These are phyloP conservation scores for Achroia grisella DNA, from an alignment of 1,140 invertebrate genomes.

Conservation along the genomic window DNA sequence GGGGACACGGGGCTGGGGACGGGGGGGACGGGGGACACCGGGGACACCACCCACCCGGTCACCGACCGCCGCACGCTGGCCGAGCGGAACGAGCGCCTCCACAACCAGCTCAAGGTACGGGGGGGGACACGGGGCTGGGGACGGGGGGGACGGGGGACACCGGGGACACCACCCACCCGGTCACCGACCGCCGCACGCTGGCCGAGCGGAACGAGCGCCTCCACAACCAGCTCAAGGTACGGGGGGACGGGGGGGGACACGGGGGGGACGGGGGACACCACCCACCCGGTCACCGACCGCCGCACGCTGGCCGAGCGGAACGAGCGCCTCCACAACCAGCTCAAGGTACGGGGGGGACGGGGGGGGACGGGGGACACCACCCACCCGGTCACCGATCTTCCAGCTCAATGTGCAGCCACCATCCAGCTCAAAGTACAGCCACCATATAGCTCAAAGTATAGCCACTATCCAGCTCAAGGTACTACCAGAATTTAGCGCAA, in stretches of 20 bases:
- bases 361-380: conserved; percentile 85
- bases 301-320: conserved; percentile 94
- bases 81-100: conserved; percentile 93
- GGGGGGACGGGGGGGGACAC: too few species aligned
- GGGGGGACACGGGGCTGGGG: too few species aligned
- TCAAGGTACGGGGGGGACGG: conserved; percentile 81
- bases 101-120: conserved; percentile 96
- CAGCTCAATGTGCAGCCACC: conserved; percentile 93
- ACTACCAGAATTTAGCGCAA: too few species aligned
- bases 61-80: conserved; percentile 93
- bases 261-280: too few species aligned
- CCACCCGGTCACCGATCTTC: conserved; percentile 91
- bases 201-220: conserved; percentile 94
- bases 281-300: conserved; percentile 94
- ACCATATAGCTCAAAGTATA: too few species aligned
- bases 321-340: conserved; percentile 93
- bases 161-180: too few species aligned
- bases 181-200: conserved; percentile 92
- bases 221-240: conserved; percentile 96
- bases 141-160: too few species aligned
- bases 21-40: too few species aligned
- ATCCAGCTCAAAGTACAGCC: conserved; percentile 97
- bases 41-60: too few species aligned
- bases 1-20: too few species aligned
- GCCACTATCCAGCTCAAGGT: too few species aligned